Base-by-base conservation (phyloP, 23 tunicate species). In the Styela plicata region DNA sequence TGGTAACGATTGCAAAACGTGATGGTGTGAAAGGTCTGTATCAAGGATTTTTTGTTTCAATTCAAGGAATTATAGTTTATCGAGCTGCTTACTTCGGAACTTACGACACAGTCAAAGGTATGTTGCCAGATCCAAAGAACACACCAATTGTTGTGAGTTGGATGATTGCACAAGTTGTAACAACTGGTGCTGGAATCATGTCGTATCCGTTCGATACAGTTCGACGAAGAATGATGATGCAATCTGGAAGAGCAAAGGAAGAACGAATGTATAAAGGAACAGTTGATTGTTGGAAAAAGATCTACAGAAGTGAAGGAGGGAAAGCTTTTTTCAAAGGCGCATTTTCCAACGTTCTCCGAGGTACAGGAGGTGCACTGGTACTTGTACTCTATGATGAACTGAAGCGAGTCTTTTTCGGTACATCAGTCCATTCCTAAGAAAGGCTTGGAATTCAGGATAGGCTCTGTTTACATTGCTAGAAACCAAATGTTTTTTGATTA, bases 201-300 rank as follows among this genome's bases (percentile, higher is more conserved):
- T 88, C 97, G 16, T 88, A 92, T 75, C 97, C 91, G 27, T 85
- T 90, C 67, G 96, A 90, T 68, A 90, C 96, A 37, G 96, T 90
- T 63, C 36, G 96, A 71, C 84, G 97, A 65, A 74, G 91, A 18
- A 91, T 87, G 97, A 87, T 87, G 91, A 91, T 87, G 92, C 97
- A 91, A 62, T 91, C 91, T 53, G 97, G 97, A 25, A 80, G 88
- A 5, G 63, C 74, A 36, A 76, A 68, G 69, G 91, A 84, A 71
- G 94, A 91, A 16, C 69, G 85, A 2, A 88, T 88, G 93, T 88
- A 92, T 79, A 92, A 84, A 53, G 93, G 89, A 36, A 84, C 92
- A 32, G 84, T 88, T 69, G 97, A 88, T 73, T 88, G 89, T 70
- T 89, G 93, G 85, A 64, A 73, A 3, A 92, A 92, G 77, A 84